Evolutionary conservation across 2,797 vertebrate species (phyloP).

Genomic region (Craterocephalus amniculus): DNA sequence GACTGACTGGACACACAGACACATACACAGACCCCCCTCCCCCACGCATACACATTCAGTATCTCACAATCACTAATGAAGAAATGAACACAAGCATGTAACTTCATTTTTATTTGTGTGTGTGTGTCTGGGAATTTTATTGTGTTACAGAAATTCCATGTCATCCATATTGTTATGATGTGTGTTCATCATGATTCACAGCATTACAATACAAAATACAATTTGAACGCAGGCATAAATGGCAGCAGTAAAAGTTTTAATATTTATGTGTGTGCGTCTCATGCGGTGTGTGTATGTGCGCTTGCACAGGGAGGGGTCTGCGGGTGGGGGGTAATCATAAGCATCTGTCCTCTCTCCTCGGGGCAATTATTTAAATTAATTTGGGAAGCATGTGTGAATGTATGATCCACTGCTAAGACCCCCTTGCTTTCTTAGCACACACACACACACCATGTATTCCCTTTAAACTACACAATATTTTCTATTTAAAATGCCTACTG

Average conservation of each 20-base stretch:
- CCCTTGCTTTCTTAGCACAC: conserved; percentile 24
- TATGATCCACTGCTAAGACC: conserved; percentile 59
- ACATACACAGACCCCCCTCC: conserved; percentile 16
- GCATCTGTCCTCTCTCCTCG: conserved; percentile 84
- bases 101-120: neutral
- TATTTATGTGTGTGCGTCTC: conserved; percentile 57
- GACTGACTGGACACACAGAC: conserved; percentile 25
- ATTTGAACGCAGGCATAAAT: conserved; percentile 14
- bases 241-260: conserved; percentile 35
- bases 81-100: conserved; percentile 1
- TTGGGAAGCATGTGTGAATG: conserved; percentile 68
- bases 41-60: conserved; percentile 27
- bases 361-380: conserved; percentile 85
- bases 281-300: conserved; percentile 53
- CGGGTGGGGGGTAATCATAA: conserved; percentile 69
- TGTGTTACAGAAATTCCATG: neutral
- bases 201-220: conserved; percentile 29
- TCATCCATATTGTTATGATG: neutral
- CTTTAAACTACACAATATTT: conserved; percentile 36
- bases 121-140: neutral
- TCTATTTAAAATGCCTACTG: conserved; percentile 48
- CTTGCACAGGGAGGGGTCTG: conserved; percentile 22
- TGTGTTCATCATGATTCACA: neutral
- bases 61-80: conserved; percentile 8
- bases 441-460: conserved; percentile 30